Evolutionary conservation across 2,888 invertebrate species (phyloP).

Genomic region (Pollenia angustigena): DNA sequence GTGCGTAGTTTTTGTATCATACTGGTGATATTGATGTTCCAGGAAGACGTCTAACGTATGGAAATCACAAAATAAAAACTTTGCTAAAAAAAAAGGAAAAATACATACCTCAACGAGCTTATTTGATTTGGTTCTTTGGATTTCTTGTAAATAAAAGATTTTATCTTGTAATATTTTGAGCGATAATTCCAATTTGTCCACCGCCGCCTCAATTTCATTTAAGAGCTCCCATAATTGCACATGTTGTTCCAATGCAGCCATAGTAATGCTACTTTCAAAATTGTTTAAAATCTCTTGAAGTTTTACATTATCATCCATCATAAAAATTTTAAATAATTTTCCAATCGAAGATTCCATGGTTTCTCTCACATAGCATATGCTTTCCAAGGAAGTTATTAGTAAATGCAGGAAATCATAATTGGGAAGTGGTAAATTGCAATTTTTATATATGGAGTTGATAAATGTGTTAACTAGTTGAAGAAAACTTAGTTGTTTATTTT

Average conservation of each 20-base stretch:
- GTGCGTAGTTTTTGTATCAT: slow-evolving; percentile 37
- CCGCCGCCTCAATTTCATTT: slow-evolving; percentile 26
- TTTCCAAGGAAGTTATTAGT: slow-evolving; percentile 29
- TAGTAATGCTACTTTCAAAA: slow-evolving; percentile 1
- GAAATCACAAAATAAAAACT: neutral
- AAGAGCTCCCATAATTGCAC: slow-evolving; percentile 11
- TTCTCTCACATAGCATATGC: slow-evolving; percentile 37
- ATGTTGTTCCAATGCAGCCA: slow-evolving; percentile 14
- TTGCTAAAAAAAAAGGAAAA: neutral
- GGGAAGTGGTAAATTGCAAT: slow-evolving; percentile 5
- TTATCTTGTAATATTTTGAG: slow-evolving; percentile 48
- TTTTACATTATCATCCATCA: slow-evolving; percentile 48
- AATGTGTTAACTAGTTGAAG: slow-evolving; percentile 64
- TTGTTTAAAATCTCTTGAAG: slow-evolving; percentile 18
- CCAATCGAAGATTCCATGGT: slow-evolving; percentile 12
- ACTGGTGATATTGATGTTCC: slow-evolving; percentile 53
- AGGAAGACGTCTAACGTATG: slow-evolving; percentile 23
- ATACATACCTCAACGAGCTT: slow-evolving; percentile 22
- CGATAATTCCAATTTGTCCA: slow-evolving; percentile 35
- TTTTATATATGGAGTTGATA: slow-evolving; percentile 35
- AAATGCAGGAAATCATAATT: slow-evolving; percentile 39
- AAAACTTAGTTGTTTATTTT: slow-evolving; percentile 77
- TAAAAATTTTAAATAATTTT: slow-evolving; percentile 49
- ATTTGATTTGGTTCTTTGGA: neutral
- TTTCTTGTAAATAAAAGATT: slow-evolving; percentile 19